phyloP scores from a whole-genome alignment of 2,888 invertebrate species.

The Doris montereyensis region DNA sequence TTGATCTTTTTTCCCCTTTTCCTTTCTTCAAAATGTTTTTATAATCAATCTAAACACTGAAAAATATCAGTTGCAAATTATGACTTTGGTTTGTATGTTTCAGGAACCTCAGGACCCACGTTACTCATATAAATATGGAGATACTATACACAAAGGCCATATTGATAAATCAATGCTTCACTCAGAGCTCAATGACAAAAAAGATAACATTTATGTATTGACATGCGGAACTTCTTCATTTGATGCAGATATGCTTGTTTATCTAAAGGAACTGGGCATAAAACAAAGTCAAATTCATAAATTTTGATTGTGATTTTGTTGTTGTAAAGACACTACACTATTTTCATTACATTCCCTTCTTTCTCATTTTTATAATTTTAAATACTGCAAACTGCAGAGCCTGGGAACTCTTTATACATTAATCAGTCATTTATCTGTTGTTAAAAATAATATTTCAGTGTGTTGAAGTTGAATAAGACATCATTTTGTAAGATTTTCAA shows the following conservation, averaged over 20 bases:
- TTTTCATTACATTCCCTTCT: no score
- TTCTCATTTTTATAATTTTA: no score
- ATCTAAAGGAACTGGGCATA: slow-evolving; percentile 21
- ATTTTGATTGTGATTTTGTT: slow-evolving; percentile 23
- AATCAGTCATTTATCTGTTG: no score
- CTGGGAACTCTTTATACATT: no score
- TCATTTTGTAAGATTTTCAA: no score
- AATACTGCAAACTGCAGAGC: no score
- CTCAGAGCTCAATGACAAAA: slow-evolving; percentile 40
- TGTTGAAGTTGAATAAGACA: no score
- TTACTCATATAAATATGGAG: slow-evolving; percentile 54
- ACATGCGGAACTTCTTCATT: slow-evolving; percentile 80
- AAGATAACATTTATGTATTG: slow-evolving; percentile 63
- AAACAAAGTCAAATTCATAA: slow-evolving; percentile 27
- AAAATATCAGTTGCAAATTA: background rate
- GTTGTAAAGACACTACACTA: no score
- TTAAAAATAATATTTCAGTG: no score
- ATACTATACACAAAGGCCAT: slow-evolving; percentile 51
- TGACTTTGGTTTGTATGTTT: slow-evolving; percentile 32
- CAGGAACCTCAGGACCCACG: slow-evolving; percentile 36
- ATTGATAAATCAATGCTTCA: slow-evolving; percentile 44
- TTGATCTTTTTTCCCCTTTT: no score
- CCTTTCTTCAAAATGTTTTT: no score
- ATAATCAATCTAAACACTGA: no score
- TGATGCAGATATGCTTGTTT: slow-evolving; percentile 74